Evolutionary conservation across 2,888 invertebrate species (phyloP).

Genomic region (Hyppa rectilinea): DNA sequence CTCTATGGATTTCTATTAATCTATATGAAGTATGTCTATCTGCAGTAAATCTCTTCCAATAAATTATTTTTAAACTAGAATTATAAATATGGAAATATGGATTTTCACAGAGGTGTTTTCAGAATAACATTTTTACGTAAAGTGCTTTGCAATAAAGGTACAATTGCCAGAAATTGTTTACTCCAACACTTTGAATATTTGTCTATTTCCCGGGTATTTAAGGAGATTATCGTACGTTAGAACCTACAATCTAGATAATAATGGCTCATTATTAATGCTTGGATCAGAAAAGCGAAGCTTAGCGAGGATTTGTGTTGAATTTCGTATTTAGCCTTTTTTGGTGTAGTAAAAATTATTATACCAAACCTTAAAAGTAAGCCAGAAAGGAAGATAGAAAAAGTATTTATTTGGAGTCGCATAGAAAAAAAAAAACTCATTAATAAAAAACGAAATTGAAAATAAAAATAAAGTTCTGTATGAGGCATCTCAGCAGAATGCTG

Average conservation of each 20-base stretch:
- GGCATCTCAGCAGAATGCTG: too few species aligned
- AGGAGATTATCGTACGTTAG: background rate
- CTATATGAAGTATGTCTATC: too few species aligned
- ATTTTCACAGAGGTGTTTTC: background rate
- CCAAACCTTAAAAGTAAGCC: too few species aligned
- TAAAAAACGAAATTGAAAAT: too few species aligned
- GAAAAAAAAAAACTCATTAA: too few species aligned
- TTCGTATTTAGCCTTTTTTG: background rate
- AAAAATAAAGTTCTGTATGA: too few species aligned
- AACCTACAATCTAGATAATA: background rate
- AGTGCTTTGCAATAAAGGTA: background rate
- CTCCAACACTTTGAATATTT: background rate
- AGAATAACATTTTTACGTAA: background rate
- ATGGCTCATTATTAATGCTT: slow-evolving; percentile 8
- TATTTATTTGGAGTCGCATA: too few species aligned
- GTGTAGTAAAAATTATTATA: background rate
- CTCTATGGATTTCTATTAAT: too few species aligned
- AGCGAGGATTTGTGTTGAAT: background rate
- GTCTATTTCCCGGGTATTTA: background rate
- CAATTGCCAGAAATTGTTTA: background rate
- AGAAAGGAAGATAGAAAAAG: too few species aligned
- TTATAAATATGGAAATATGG: background rate
- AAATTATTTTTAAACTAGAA: background rate
- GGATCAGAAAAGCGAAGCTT: background rate
- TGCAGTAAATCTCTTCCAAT: background rate